Evolutionary conservation across 64 coral and sea anemone genomes (phyloP), one percentile per base, ranked within the genome.

Genomic region (Trachythela sp.): DNA sequence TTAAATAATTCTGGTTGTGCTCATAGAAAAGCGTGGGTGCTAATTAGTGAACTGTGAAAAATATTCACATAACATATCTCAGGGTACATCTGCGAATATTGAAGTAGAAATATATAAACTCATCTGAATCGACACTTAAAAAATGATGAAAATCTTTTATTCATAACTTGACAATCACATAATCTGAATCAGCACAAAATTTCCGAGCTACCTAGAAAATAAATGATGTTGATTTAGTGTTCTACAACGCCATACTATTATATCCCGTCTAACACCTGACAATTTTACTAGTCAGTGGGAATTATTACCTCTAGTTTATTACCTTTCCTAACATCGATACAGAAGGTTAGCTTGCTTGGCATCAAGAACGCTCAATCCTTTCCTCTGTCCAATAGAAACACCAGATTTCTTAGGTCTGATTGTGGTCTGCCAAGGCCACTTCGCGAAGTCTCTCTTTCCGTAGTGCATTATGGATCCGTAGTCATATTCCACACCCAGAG

Each of bases 391-490:
- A 64, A 95, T 92, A 54, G 90, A 92, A 48, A 70, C 94, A 9
- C 94, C 90, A 2, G 84, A 0, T 90, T 95, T 52, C 71, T 87
- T 95, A 4, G 80, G 56, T 83, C 37, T 85, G 77, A 95, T 95
- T 32, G 90, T 92, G 24, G 94, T 92, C 58, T 95, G 94, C 87
- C 90, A 92, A 26, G 90, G 88, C 90, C 94, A 95, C 34, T 83
- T 83, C 2, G 94, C 90, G 48, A 95, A 95, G 20, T 92, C 94
- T 26, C 87, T 70, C 67, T 89, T 85, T 4, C 94, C 94, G 33
- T 92, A 95, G 36, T 95, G 94, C 94, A 95, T 95, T 32, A 95
- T 95, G 40, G 90, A 94, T 29, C 88, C 88, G 56, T 94, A 94
- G 75, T 94, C 92, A 67, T 94, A 94, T n/a, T 86, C 80, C 35